phyloP scores from a whole-genome alignment of 2,797 vertebrate genomes.

The Thalassophryne amazonica region DNA sequence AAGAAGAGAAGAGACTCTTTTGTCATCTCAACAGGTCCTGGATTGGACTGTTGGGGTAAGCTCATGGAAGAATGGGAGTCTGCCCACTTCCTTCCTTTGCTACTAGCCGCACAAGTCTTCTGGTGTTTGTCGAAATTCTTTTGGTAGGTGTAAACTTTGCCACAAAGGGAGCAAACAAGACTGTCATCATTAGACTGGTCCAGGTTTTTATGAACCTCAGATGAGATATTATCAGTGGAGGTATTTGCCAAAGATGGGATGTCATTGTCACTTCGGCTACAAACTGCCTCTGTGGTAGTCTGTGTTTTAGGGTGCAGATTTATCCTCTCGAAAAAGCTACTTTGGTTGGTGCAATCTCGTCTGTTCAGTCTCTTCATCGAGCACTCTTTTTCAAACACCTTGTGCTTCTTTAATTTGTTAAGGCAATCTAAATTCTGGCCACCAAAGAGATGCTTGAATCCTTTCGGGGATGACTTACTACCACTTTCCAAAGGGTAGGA shows the following conservation, averaged over 20 bases:
- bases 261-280: background rate
- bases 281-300: background rate
- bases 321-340: background rate
- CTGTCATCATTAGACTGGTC: background rate
- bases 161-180: constrained; percentile 15
- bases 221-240: background rate
- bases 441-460: constrained; percentile 16
- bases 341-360: background rate
- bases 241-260: background rate
- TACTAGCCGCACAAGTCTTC: constrained; percentile 2
- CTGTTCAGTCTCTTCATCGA: background rate
- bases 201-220: background rate
- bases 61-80: background rate
- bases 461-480: background rate
- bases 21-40: background rate
- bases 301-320: background rate
- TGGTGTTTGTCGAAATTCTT: constrained; percentile 33
- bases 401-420: constrained; percentile 14
- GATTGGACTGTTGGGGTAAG: background rate
- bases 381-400: background rate
- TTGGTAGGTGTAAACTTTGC: constrained; percentile 12
- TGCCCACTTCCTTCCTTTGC: constrained; percentile 3
- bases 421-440: constrained; percentile 6
- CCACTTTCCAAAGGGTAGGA: background rate
- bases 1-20: background rate